Evolutionary conservation across 37 sponge, comb jelly and placozoan species (phyloP), one percentile per base, ranked within the genome.

Genomic region (Agelas oroides): DNA sequence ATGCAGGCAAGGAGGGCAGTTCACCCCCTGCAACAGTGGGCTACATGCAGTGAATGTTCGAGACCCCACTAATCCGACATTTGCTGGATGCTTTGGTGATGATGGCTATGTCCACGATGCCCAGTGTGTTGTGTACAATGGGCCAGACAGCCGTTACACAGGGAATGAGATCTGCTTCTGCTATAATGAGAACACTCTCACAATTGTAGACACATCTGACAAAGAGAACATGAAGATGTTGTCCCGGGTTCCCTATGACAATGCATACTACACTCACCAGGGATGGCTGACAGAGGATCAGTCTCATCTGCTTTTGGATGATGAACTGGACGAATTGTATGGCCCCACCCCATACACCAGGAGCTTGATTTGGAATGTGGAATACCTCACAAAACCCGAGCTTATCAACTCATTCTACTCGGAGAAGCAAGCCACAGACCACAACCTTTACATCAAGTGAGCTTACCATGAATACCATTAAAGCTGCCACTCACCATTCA

Each of bases 81-180:
- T 80, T 79, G 77, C 73, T 0, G 80, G 84, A 0, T 92, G 92
- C 69, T 92, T 78, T 57, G 81, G 76, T 1, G 41, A 69, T 3
- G 92, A 92, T 78, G 92, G 92, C 36, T 92, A 92, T 36, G 88
- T 87, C 6, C 92, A 92, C 60, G 92, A 92, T 63, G 92, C 92
- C 30, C 92, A 92, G 82, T 92, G 92, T 77, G 88, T 92, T 5
- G 54, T 92, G 21, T 92, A 92, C 76, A 62, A 77, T 20, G 92
- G 92, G 8, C 88, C 88, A 0, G 92, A 92, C 38, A 27, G 0
- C 17, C 8, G 60, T 0, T 92, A 92, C 58, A 13, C 30, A 1
- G 75, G 68, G 0, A 25, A 37, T 2, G 92, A 92, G 84, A 92
- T 92, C 65, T 92, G 92, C 57, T 92, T 92, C 80, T 87, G 88